Base-by-base conservation (phyloP, 1,140 invertebrate genomes). In the Solen grandis region DNA sequence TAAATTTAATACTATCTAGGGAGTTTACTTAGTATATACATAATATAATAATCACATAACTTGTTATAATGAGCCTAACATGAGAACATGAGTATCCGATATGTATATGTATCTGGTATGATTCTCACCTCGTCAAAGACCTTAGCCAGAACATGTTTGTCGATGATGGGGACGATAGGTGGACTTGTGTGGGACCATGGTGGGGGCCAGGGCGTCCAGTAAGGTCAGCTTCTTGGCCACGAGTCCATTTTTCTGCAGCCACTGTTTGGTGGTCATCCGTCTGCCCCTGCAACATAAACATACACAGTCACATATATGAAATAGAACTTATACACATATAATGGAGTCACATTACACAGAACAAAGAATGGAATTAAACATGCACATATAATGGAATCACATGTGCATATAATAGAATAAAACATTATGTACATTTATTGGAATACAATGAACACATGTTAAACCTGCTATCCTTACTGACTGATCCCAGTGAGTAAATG, bases 151-250 rank as follows among this genome's bases (percentile, higher is more conserved):
- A 91, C 89, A 84, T 90, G 82, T 79, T 90, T 91, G 81, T 92
- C 87, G 19, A 92, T 66, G 16, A 91, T 91, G 1, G 89, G 87
- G n/a, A 10, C 91, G 86, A 86, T 91, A 90, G 82, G 89, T 91
- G 29, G 90, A 81, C 63, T 83, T 87, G 38, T 91, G 89, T 22
- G 85, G 83, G 22, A 92, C 81, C 50, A 92, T 85, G 1, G 89
- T 91, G 0, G 89, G 89, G 5, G 87, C 86, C 46, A 92, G 81
- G 16, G 89, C 91, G 84, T 92, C 90, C 46, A 91, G 79, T 41
- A 92, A 86, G 14, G 90, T 92, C 82, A 92, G 69, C 70, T 89
- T 89, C 76, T 88, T 88, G 25, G 92, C 89, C 16, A 83, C 81
- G 5, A 92, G 83, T 14, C 90, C 89, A 84, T 92, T 74, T 63